A percentile compares a stretch with the other conserved stretches of the same genome.
These are phyloP conservation scores for Parazoanthus swiftii DNA, from an alignment of 92 coral and sea anemone genomes.

Conservation along the genomic window DNA sequence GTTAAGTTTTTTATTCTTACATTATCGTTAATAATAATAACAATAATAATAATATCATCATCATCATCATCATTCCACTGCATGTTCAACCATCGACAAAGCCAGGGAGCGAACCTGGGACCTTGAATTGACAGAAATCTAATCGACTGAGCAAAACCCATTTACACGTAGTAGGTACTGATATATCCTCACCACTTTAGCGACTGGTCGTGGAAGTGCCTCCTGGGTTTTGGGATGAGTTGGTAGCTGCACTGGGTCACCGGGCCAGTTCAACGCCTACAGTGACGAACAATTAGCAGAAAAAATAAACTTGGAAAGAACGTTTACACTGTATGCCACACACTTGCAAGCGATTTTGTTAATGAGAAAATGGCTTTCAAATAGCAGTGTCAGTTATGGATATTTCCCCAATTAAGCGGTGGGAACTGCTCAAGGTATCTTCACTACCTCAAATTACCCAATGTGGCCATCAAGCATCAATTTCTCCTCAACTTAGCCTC, in stretches of 20 bases:
- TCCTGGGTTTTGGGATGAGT: conserved; percentile 66
- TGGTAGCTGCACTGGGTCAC: conserved; percentile 2
- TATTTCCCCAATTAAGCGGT: neutral
- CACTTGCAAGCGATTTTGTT: neutral
- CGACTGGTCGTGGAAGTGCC: conserved; percentile 81
- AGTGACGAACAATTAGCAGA: neutral
- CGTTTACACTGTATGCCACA: neutral
- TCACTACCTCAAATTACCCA: neutral
- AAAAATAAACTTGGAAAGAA: neutral
- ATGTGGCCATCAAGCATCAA: neutral
- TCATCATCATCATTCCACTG: too few relatives aligned
- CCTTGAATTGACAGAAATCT: neutral
- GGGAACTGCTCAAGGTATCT: neutral
- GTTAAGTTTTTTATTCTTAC: too few relatives aligned
- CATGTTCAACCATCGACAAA: neutral
- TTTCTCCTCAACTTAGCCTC: neutral
- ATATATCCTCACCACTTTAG: conserved; percentile 65
- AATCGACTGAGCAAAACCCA: neutral
- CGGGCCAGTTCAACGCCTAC: conserved; percentile 32
- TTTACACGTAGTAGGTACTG: neutral
- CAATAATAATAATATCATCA: too few relatives aligned
- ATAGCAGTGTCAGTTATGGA: neutral
- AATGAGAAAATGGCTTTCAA: neutral
- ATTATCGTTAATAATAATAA: too few relatives aligned
- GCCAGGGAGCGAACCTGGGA: neutral